phyloP scores from a whole-genome alignment of 1,140 invertebrate genomes.

The Centruroides sculpturatus region DNA sequence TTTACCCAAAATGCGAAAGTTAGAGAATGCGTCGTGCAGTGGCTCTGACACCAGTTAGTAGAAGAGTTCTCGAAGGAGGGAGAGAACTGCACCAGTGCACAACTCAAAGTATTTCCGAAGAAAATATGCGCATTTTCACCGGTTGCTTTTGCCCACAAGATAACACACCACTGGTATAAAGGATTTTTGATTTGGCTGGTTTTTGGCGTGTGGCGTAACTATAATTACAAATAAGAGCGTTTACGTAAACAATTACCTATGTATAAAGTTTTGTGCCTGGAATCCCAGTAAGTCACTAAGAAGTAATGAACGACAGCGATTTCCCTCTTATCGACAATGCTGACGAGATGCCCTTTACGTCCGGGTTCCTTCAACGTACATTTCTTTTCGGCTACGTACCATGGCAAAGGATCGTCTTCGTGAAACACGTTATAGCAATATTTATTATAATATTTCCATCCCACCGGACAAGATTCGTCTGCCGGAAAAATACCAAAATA shows the following conservation, averaged over 20 bases:
- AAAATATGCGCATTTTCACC: no score
- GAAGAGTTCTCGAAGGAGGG: no score
- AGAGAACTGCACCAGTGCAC: no score
- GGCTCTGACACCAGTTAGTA: no score
- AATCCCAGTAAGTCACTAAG: constrained; percentile 19
- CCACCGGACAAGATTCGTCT: constrained; percentile 5
- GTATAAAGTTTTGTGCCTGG: constrained; percentile 17
- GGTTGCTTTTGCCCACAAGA: no score
- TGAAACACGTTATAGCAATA: constrained; percentile 20
- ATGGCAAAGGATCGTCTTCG: constrained; percentile 19
- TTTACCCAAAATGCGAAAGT: no score
- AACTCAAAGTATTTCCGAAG: no score
- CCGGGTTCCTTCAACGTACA: constrained; percentile 17
- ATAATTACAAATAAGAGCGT: neutral
- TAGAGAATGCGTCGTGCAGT: no score
- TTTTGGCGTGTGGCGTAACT: neutral
- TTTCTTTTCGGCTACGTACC: constrained; percentile 21
- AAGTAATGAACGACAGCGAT: constrained; percentile 22
- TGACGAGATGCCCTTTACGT: constrained; percentile 20
- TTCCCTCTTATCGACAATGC: constrained; percentile 20
- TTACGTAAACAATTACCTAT: constrained; percentile 15
- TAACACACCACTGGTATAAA: neutral
- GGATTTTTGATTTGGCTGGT: neutral
- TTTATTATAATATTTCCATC: constrained; percentile 21
- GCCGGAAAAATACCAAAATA: no score